Conservation (phyloP, 2,888 invertebrate species). For the Acrocyrtus sp. region DNA sequence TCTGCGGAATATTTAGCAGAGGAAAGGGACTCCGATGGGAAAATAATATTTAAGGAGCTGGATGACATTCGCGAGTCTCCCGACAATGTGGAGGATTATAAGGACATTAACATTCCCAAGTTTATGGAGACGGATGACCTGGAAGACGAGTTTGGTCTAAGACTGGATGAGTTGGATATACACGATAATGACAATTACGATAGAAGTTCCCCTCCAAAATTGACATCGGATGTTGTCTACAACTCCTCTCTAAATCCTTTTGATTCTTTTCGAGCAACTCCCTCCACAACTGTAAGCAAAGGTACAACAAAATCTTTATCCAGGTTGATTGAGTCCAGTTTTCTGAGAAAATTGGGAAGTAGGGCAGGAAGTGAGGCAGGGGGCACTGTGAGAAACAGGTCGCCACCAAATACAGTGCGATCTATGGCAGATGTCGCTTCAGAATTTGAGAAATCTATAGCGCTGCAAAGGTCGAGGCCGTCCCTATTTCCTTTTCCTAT, state of each 20-base stretch:
- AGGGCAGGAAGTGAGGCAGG: conserved; percentile 33
- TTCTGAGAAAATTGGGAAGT: conserved; percentile 47
- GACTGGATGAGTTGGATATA: conserved; percentile 58
- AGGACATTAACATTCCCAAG: conserved; percentile 35
- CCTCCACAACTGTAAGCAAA: conserved; percentile 3
- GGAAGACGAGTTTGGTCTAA: conserved; percentile 59
- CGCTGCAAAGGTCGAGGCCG: conserved; percentile 52
- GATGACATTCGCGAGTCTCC: conserved; percentile 56
- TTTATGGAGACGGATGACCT: conserved; percentile 51
- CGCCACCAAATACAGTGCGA: conserved; percentile 17
- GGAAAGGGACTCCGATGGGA: conserved; percentile 42
- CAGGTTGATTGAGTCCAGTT: conserved; percentile 53
- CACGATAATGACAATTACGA: conserved; percentile 35
- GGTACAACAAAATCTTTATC: conserved; percentile 53
- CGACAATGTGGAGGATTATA: conserved; percentile 54
- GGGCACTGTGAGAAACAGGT: background rate
- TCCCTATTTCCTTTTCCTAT: conserved; percentile 35
- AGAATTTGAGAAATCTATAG: conserved; percentile 58
- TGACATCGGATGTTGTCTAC: conserved; percentile 53
- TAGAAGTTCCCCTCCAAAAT: conserved; percentile 6
- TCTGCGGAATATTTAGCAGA: conserved; percentile 20
- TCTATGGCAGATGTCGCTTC: conserved; percentile 56
- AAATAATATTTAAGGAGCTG: conserved; percentile 44
- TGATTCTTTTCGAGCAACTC: conserved; percentile 15
- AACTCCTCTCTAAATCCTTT: conserved; percentile 51